These are phyloP conservation scores for Paragorgia papillata DNA, from an alignment of 92 coral and sea anemone species.

Conservation along the genomic window DNA sequence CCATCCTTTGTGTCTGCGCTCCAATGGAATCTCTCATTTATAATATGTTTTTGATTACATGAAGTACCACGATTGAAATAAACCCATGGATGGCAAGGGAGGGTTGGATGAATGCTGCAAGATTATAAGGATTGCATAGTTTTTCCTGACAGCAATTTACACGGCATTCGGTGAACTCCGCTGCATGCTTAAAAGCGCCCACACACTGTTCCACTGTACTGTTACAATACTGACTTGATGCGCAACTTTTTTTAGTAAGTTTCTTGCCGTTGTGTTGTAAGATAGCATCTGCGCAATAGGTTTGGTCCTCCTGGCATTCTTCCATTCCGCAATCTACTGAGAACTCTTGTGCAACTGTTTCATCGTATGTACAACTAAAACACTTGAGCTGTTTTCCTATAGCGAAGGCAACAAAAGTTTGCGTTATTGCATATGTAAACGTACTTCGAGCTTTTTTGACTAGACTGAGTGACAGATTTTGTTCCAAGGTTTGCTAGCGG, in stretches of 20 bases:
- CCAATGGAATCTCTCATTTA: too few relatives aligned
- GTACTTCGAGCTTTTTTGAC: too few relatives aligned
- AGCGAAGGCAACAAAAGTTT: too few relatives aligned
- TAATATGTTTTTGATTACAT: too few relatives aligned
- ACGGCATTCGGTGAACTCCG: conserved; percentile 3
- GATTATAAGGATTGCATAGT: conserved; percentile 12
- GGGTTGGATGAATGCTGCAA: not conserved
- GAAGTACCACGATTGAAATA: too few relatives aligned
- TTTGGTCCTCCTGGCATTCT: not conserved
- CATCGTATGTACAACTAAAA: conserved; percentile 1
- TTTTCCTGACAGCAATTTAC: conserved; percentile 1
- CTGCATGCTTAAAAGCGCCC: not conserved
- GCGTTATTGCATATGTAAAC: too few relatives aligned
- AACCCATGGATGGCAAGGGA: conserved; percentile 1
- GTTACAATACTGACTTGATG: conserved; percentile 19
- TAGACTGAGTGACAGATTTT: too few relatives aligned
- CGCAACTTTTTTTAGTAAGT: conserved; percentile 8
- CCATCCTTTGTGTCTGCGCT: too few relatives aligned
- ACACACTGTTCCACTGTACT: conserved; percentile 5
- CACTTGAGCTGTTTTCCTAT: conserved; percentile 6
- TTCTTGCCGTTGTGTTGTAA: conserved; percentile 12
- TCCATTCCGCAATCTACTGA: not conserved
- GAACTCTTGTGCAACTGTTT: conserved; percentile 6
- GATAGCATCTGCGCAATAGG: conserved; percentile 18
- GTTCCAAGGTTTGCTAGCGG: too few relatives aligned